phyloP scores from a whole-genome alignment of 2,888 invertebrate genomes.

The Rhagium mordax region DNA sequence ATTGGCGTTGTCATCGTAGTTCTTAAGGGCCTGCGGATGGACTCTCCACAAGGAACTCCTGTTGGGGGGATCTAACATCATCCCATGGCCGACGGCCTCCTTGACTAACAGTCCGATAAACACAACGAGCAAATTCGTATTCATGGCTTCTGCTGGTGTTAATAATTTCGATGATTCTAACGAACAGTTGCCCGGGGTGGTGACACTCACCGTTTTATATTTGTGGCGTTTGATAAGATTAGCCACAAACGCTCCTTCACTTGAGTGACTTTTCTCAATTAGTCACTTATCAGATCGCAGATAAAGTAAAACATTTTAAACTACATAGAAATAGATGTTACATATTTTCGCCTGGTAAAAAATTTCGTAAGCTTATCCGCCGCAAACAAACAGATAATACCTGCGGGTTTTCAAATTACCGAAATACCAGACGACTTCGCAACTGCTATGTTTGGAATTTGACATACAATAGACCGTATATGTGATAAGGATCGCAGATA shows the following conservation, averaged over 20 bases:
- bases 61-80: conserved; percentile 71
- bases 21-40: conserved; percentile 67
- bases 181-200: neutral
- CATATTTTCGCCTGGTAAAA: neutral
- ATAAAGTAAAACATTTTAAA: neutral
- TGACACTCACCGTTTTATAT: conserved; percentile 11
- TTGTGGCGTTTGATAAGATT: conserved; percentile 15
- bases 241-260: neutral
- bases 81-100: conserved; percentile 69
- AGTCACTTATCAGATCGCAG: conserved; percentile 12
- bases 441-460: neutral
- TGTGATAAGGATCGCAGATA: neutral
- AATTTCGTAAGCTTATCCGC: neutral
- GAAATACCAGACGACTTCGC: neutral
- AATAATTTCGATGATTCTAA: neutral
- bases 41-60: conserved; percentile 72
- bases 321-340: neutral
- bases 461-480: too few species aligned
- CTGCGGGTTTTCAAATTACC: neutral
- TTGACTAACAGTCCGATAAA: conserved; percentile 20
- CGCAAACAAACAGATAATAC: too few species aligned
- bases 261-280: conserved; percentile 12
- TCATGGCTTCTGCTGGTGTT: conserved; percentile 17
- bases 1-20: conserved; percentile 71
- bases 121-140: conserved; percentile 12